A percentile compares a stretch with the other conserved stretches of the same genome.
These are phyloP conservation scores for Dendrolimus punctatus DNA, from an alignment of 1,140 invertebrate species.

Conservation along the genomic window DNA sequence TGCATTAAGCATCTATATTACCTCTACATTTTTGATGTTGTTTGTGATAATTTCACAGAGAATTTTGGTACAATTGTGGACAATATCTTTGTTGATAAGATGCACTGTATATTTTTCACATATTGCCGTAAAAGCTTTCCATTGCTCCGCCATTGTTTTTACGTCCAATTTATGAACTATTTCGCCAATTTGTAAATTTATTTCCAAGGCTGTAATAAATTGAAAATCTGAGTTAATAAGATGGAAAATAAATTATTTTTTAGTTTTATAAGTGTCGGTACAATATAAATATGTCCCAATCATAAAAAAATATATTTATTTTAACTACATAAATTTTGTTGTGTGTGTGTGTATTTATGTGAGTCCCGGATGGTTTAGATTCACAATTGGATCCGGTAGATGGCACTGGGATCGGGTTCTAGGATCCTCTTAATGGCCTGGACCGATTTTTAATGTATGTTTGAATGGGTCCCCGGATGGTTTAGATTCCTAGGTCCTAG, in stretches of 20 bases:
- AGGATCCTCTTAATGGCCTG: too few relatives aligned
- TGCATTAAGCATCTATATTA: conserved; percentile 6
- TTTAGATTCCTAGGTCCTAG: too few relatives aligned
- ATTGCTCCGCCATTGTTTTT: conserved; percentile 61
- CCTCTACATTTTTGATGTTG: conserved; percentile 45
- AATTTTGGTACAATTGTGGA: conserved; percentile 28
- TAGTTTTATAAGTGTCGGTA: too few relatives aligned
- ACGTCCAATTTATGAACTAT: conserved; percentile 49
- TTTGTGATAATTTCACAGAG: conserved; percentile 31
- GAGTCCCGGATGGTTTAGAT: too few relatives aligned
- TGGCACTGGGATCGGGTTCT: too few relatives aligned
- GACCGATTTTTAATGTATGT: too few relatives aligned
- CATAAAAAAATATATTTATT: neutral
- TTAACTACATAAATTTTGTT: too few relatives aligned
- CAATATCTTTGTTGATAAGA: conserved; percentile 32
- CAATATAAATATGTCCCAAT: neutral
- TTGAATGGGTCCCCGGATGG: too few relatives aligned
- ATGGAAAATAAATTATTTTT: too few relatives aligned
- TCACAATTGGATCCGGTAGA: too few relatives aligned
- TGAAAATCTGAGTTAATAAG: too few relatives aligned
- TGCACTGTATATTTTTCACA: conserved; percentile 51
- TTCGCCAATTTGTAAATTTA: conserved; percentile 52
- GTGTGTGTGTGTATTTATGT: too few relatives aligned
- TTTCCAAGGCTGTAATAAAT: conserved; percentile 37
- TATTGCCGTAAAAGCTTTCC: conserved; percentile 47